Percentiles rank a stretch among this genome's conserved stretches.
These are phyloP conservation scores for Pipa parva DNA, from an alignment of 2,113 vertebrate genomes.

Conservation along the genomic window DNA sequence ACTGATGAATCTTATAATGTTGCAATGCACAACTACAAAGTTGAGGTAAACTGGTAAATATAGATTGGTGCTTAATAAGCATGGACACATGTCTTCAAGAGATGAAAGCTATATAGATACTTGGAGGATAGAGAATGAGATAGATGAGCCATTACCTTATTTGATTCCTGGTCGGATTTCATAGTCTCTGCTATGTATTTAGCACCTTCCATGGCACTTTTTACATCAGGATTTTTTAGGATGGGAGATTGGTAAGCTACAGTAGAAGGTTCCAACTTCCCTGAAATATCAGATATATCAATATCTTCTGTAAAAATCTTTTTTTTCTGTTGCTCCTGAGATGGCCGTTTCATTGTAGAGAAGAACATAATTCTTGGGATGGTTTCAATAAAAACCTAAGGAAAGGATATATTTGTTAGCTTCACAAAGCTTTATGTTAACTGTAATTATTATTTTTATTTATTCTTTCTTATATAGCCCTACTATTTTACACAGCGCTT, in stretches of 20 bases:
- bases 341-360: constrained; percentile 93
- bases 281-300: constrained; percentile 95
- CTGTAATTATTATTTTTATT: too few species aligned
- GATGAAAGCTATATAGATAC: too few species aligned
- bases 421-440: too few species aligned
- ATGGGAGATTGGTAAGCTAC: constrained; percentile 83
- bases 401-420: constrained; percentile 1
- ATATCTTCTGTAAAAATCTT: constrained; percentile 79
- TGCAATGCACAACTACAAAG: too few species aligned
- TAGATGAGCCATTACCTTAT: constrained; percentile 71
- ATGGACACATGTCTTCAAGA: too few species aligned
- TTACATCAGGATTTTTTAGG: constrained; percentile 88
- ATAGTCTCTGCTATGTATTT: constrained; percentile 97
- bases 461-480: too few species aligned
- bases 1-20: too few species aligned
- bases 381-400: constrained; percentile 90
- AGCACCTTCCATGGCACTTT: constrained; percentile 89
- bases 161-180: constrained; percentile 92
- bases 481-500: too few species aligned
- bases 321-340: constrained; percentile 79
- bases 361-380: constrained; percentile 97
- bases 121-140: too few species aligned
- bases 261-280: constrained; percentile 75
- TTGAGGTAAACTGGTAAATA: too few species aligned
- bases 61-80: too few species aligned